Evolutionary conservation across 2,888 invertebrate genomes (phyloP), one percentile per base, ranked within the genome.

Genomic region (Metacarcinus magister): DNA sequence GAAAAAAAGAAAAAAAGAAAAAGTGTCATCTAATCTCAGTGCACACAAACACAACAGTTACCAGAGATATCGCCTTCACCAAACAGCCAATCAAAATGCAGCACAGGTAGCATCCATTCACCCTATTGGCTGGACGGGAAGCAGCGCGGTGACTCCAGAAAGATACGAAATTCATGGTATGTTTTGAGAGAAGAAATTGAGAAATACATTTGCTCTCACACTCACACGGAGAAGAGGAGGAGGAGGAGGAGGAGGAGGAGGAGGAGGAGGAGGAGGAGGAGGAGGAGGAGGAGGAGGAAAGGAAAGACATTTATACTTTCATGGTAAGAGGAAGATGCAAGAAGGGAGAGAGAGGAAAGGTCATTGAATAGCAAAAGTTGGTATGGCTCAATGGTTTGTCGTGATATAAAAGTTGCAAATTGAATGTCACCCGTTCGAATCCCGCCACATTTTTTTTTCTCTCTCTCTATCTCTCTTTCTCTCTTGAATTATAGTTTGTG

Each of bases 131-230:
- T 67, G 67, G 67, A 23, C 16, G 54, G 16, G 7, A 7, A n/a
- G 67, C 23, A n/a, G n/a, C n/a, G 67, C 4, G 67, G 2, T 23
- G 23, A 23, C 67, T 67, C 23, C 67, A 67, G 67, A 23, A 67
- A n/a, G 67, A 67, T 67, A 23, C n/a, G 67, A n/a, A 67, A 67
- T 67, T 67, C 67, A 67, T 67, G 67, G 67, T n/a, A 67, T 67
- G n/a, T 67, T 67, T 67, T 67, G 67, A 67, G 23, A 67, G n/a
- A 67, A 16, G 67, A 23, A 67, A 7, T 67, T 3, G 67, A n/a
- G 67, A 67, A 67, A 67, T 54, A n/a, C n/a, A 16, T n/a, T n/a
- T 3, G n/a, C 67, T n/a, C 23, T 2, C 67, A 4, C n/a, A 67
- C 67, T 67, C 67, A 67, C 0, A 2, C 0, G 3, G 3, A 54